Evolutionary conservation across 1,140 invertebrate genomes (phyloP), one percentile per base, ranked within the genome.

Genomic region (Lucilia cuprina): DNA sequence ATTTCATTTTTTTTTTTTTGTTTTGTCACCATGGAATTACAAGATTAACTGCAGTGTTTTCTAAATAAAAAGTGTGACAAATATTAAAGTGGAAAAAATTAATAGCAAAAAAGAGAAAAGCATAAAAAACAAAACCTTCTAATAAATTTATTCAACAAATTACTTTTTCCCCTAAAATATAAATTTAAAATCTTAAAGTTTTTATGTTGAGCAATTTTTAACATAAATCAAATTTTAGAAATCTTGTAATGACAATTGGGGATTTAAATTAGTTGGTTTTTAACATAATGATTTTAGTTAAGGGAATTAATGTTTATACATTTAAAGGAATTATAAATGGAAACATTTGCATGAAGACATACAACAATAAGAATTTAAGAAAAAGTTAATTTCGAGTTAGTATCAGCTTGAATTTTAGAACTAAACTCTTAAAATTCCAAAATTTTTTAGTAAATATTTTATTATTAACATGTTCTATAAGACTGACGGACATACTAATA

Each of bases 1-100:
- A n/a, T n/a, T 17, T 60, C n/a, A 10, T 60, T 34, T 75, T 34
- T 75, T 75, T 35, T 75, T 30, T 75, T 34, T 75, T 35, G 74
- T 77, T 77, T 34, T 78, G 75, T 78, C 75, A 78, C 35, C 75
- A 78, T 4, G 35, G 75, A 78, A 47, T 78, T 78, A 78, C 75
- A 78, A 78, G 75, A 78, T 78, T 78, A 78, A 47, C n/a, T 78
- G 75, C 75, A 47, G 17, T 78, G 41, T 19, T 78, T 47, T 8
- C 34, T 7, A 3, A 13, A 34, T 35, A 34, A 74, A 17, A 77
- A 70, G 21, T 21, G 21, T 70, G n/a, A 70, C n/a, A 70, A 70
- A 70, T 21, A 21, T 70, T 70, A 21, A 21, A 21, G 65, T 21
- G n/a, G 8, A 70, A 70, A 0, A 21, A 8, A 70, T 25, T 7